phyloP scores from a whole-genome alignment of 2,888 invertebrate genomes.

The Platerodrilus igneus region DNA sequence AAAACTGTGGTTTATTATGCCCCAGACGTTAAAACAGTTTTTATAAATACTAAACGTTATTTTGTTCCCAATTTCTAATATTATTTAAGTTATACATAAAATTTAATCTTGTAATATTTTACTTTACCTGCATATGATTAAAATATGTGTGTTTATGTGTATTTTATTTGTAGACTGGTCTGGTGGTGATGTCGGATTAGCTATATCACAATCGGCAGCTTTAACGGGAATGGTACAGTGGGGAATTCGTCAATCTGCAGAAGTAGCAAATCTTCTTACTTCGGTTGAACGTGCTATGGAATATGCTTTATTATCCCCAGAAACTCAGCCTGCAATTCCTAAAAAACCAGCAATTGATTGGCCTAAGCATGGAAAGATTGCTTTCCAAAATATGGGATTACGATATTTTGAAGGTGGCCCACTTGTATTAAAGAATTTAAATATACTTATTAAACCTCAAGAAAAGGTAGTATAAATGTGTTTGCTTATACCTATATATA shows the following conservation, averaged over 20 bases:
- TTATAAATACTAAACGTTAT: too few relatives aligned
- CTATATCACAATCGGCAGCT: conserved; percentile 60
- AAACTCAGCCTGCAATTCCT: conserved; percentile 51
- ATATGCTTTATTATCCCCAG: conserved; percentile 66
- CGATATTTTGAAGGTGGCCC: conserved; percentile 60
- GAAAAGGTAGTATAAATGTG: conserved; percentile 56
- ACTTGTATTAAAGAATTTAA: conserved; percentile 68
- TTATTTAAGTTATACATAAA: conserved; percentile 5
- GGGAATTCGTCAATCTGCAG: conserved; percentile 81
- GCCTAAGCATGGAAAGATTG: conserved; percentile 64
- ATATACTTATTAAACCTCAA: conserved; percentile 61
- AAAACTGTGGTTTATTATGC: too few relatives aligned
- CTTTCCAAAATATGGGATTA: conserved; percentile 60
- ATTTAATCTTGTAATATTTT: conserved; percentile 5
- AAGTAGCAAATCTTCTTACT: conserved; percentile 71
- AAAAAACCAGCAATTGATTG: conserved; percentile 58
- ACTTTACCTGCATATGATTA: too few relatives aligned
- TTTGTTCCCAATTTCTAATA: too few relatives aligned
- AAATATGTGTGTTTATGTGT: conserved; percentile 1
- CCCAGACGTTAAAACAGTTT: too few relatives aligned
- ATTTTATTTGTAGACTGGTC: conserved; percentile 32
- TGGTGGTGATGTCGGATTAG: conserved; percentile 61
- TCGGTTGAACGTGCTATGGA: conserved; percentile 82
- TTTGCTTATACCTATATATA: neutral
- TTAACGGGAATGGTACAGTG: conserved; percentile 64